These are phyloP conservation scores for Blera fallax DNA, from an alignment of 2,888 invertebrate species.

Conservation along the genomic window DNA sequence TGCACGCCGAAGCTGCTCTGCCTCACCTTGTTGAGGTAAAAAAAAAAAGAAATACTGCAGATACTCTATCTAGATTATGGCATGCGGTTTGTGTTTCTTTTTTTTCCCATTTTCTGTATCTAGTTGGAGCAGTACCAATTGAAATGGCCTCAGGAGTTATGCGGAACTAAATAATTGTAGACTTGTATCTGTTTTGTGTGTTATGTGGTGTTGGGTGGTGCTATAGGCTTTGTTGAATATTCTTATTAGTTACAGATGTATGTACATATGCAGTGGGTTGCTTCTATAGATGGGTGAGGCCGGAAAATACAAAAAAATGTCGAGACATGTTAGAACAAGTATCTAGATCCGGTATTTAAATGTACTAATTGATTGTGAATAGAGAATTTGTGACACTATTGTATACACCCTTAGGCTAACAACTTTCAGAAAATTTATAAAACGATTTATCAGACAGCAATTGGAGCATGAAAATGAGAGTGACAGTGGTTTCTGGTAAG, in stretches of 20 bases:
- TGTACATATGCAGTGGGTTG: not conserved
- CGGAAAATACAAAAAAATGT: conserved; percentile 12
- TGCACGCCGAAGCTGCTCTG: not conserved
- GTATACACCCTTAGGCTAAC: not conserved
- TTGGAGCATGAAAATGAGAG: not conserved
- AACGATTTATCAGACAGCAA: not conserved
- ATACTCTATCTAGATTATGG: conserved; percentile 11
- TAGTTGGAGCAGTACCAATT: not conserved
- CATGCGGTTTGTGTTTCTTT: not conserved
- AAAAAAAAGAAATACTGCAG: too few relatives aligned
- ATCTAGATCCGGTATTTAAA: conserved; percentile 47
- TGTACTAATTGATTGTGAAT: conserved; percentile 24
- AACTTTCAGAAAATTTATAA: not conserved
- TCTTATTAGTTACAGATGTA: not conserved
- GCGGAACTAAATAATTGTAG: conserved; percentile 64
- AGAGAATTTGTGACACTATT: conserved; percentile 11
- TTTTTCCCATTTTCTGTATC: not conserved
- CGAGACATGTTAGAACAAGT: not conserved
- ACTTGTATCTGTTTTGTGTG: conserved; percentile 36
- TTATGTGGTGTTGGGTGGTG: not conserved
- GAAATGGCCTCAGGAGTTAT: conserved; percentile 56
- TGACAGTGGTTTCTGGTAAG: not conserved
- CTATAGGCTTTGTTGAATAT: conserved; percentile 21
- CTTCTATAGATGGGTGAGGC: conserved; percentile 24
- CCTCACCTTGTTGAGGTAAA: conserved; percentile 14